phyloP scores from a whole-genome alignment of 35 echinoderm and acorn worm species.

The Holothuria glaberrima region DNA sequence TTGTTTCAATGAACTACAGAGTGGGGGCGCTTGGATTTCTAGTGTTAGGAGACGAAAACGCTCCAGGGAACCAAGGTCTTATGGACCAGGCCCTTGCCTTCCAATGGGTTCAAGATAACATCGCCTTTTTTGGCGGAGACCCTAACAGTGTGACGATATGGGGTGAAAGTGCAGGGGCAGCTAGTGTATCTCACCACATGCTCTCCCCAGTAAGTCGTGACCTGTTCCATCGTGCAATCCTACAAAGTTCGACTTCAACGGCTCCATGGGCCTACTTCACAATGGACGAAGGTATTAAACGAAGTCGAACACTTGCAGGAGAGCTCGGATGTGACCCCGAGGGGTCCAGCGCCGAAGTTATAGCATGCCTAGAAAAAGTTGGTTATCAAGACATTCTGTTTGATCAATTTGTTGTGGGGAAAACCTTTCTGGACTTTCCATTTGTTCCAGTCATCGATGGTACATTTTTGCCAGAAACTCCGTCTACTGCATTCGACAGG shows the following conservation, averaged over 20 bases:
- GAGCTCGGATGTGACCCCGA: slow-evolving; percentile 51
- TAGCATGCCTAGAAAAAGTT: slow-evolving; percentile 65
- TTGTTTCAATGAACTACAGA: slow-evolving; percentile 96
- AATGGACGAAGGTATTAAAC: slow-evolving; percentile 65
- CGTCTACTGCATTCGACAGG: slow-evolving; percentile 39
- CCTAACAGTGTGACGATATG: slow-evolving; percentile 75
- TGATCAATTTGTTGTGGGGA: slow-evolving; percentile 37
- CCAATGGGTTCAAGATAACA: slow-evolving; percentile 87
- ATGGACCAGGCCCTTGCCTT: slow-evolving; percentile 80
- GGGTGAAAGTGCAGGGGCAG: slow-evolving; percentile 90
- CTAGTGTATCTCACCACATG: slow-evolving; percentile 79
- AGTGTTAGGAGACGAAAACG: slow-evolving; percentile 69
- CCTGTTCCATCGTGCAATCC: slow-evolving; percentile 73
- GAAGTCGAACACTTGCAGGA: slow-evolving; percentile 65
- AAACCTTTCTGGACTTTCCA: slow-evolving; percentile 69
- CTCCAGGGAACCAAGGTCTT: slow-evolving; percentile 87
- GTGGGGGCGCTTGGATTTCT: slow-evolving; percentile 84
- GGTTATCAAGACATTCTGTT: slow-evolving; percentile 49
- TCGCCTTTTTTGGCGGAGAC: slow-evolving; percentile 74
- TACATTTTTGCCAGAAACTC: slow-evolving; percentile 72
- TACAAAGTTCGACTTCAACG: slow-evolving; percentile 80
- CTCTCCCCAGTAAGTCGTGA: slow-evolving; percentile 64
- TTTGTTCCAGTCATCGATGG: slow-evolving; percentile 90
- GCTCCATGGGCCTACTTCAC: slow-evolving; percentile 80
- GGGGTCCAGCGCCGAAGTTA: slow-evolving; percentile 53